phyloP scores from a whole-genome alignment of 2,888 invertebrate species.

The Quadroppia sp. region DNA sequence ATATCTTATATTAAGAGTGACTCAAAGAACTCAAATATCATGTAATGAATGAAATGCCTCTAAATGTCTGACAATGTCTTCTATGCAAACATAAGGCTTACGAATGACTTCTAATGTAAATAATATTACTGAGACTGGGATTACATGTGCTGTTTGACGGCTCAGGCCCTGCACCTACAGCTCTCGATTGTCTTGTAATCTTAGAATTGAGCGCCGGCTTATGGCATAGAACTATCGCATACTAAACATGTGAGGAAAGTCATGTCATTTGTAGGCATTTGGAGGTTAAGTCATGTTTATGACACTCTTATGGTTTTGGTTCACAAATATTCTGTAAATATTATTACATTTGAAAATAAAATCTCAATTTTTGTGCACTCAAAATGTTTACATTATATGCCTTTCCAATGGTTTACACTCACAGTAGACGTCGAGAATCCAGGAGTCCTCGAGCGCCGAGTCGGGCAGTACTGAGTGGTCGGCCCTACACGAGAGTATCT shows the following conservation, averaged over 20 bases:
- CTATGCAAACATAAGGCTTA: constrained; percentile 13
- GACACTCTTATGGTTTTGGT: neutral
- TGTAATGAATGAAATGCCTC: no score
- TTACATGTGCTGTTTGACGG: constrained; percentile 16
- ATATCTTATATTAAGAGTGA: no score
- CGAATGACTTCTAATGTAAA: constrained; percentile 2
- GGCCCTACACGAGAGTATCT: constrained; percentile 46
- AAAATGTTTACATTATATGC: neutral
- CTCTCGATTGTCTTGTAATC: neutral
- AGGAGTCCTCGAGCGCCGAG: constrained; percentile 46
- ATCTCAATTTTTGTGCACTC: neutral
- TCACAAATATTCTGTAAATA: neutral
- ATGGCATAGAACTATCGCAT: neutral
- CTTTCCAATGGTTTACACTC: constrained; percentile 31
- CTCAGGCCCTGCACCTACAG: neutral
- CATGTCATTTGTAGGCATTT: constrained; percentile 3
- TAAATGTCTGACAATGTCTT: no score
- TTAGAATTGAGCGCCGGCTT: neutral
- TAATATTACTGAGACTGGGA: constrained; percentile 7
- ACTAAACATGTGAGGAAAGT: neutral
- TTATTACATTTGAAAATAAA: neutral
- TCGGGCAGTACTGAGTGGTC: constrained; percentile 47
- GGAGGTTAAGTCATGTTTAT: constrained; percentile 9
- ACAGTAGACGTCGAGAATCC: constrained; percentile 48
- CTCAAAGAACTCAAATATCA: no score